Base-by-base conservation (phyloP, 2,888 invertebrate genomes). In the Esperia sulphurella region DNA sequence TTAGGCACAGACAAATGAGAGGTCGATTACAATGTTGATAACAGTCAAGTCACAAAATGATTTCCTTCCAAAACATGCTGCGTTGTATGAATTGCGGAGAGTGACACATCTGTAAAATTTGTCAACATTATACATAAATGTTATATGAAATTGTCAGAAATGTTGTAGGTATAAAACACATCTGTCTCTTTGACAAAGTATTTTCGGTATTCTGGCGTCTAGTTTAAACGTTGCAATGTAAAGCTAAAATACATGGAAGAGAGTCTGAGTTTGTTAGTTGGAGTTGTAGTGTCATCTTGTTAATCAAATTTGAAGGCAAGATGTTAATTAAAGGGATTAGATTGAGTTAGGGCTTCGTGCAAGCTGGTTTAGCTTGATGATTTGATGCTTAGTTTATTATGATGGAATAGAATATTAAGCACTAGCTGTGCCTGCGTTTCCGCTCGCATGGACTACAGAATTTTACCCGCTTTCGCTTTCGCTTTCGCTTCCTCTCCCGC, bases 171-270 rank as follows among this genome's bases (percentile, higher is more conserved):
- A 73, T 73, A 67, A 68, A 70, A 58, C 62, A 73, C 75, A 76
- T 78, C 77, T 78, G 73, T 78, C 74, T 75, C 65, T 43, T 61
- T 66, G 72, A 75, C 73, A 72, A 71, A 73, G 77, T 72, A 74
- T 70, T 69, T 69, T 69, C 68, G 35, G 35, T 35, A n/a, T 35
- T 10, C 35, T 3, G 8, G 10, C n/a, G n/a, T 35, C n/a, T n/a
- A 35, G n/a, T n/a, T n/a, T n/a, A 3, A n/a, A 6, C 6, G n/a
- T n/a, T n/a, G n/a, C 35, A 35, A n/a, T 35, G 10, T n/a, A n/a
- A 35, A n/a, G n/a, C n/a, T n/a, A 35, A 35, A n/a, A n/a, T n/a
- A 5, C n/a, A 1, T 35, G 8, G 6, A n/a, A 35, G n/a, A 35
- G n/a, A 35, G 35, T n/a, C 9, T 33, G 6, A 9, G 6, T 33